Base-by-base conservation (phyloP, 2,113 vertebrate species). In the Sorex araneus region DNA sequence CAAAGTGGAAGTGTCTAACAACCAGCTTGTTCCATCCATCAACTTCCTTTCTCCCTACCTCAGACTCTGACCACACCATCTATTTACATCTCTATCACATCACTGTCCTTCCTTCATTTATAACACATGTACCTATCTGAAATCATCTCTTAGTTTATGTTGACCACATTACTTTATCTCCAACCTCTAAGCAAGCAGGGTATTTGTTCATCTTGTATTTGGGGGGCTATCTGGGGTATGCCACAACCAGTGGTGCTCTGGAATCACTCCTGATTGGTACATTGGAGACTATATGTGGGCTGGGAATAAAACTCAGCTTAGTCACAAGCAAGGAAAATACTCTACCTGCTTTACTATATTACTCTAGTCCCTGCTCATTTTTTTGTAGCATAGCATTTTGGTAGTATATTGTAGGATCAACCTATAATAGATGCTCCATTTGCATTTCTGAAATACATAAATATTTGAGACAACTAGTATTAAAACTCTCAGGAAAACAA, bases 401-500 rank as follows among this genome's bases (percentile, higher is more conserved):
- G 40, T 40, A 40, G 40, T 40, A 40, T n/a, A 70, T 15, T 2
- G 7, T n/a, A 76, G 47, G 12, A 3, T 47, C 40, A 57, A 27
- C 13, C 36, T n/a, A 11, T 36, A 80, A 27, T 15, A 66, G 63
- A 57, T 66, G 30, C 50, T 90, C 47, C 34, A 36, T 50, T n/a
- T 69, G 19, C 32, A 16, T 30, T 47, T 88, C 15, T 69, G 34
- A 74, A 45, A 43, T 28, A 63, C 6, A n/a, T 28, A 87, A 45
- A 54, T n/a, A 32, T 10, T 19, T 19, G 21, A 75, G 18, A 25
- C 7, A 87, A 78, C 50, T 43, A 5, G 63, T 64, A 78, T 25
- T 21, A 66, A 25, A n/a, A 13, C 71, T 74, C 73, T 94, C 71
- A 19, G 9, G 57, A 57, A 88, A 84, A 84, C 6, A 63, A 92